Evolutionary conservation across 2,113 vertebrate genomes (phyloP), one percentile per base, ranked within the genome.

Genomic region (Oxygymnocypris stewartii): DNA sequence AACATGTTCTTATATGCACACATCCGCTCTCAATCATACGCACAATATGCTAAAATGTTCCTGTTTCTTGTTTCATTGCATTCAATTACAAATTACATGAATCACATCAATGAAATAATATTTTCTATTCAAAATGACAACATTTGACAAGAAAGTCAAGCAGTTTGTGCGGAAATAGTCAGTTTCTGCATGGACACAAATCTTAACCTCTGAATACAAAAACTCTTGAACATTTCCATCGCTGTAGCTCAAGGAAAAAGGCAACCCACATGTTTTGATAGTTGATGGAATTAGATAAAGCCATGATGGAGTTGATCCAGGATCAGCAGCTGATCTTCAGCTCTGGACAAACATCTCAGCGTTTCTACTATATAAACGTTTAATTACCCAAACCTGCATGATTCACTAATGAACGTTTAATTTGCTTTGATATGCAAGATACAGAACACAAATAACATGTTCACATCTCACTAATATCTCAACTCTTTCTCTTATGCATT

Each of bases 341-440:
- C 23, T 25, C 75, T 35, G 31, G 47, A 87, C 54, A 76, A 88
- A 82, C 82, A 76, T 74, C 49, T 81, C 67, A 81, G 61, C 7
- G 31, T 42, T 69, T 85, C 49, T 57, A 57, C 51, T 20, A 20
- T 57, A 23, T 2, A 57, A n/a, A n/a, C 18, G 8, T 23, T 57
- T 57, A 57, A 57, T 23, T 57, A 23, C 18, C 1, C n/a, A 23
- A 57, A 8, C 18, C 7, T 2, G 51, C 51, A 57, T 57, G 51
- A 20, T 57, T 57, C 18, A 18, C 51, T 7, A 57, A 2, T 57
- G 54, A 57, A 23, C 2, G 7, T 57, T 57, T 57, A 57, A 20
- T 8, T 23, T 57, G 51, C 16, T 18, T 7, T 18, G 6, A 51
- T 57, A 57, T 20, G 2, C 51, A 20, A 1, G 16, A 18, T 57